Evolutionary conservation across 2,888 invertebrate species (phyloP), one percentile per base, ranked within the genome.

Genomic region (Liposcelis brunnea): DNA sequence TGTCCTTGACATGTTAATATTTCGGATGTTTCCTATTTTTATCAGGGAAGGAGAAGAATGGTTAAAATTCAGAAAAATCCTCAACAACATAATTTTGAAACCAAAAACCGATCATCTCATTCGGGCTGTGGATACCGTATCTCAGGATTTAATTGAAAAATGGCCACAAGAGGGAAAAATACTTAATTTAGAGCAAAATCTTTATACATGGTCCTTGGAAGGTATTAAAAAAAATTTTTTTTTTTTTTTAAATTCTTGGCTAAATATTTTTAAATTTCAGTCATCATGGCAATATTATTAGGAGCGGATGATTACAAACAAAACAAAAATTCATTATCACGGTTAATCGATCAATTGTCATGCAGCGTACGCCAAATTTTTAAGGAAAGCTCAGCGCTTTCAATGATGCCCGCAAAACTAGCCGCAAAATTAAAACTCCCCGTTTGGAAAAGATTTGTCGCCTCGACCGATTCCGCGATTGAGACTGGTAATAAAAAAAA

Each of bases 151-250:
- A 50, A 62, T 73, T 38, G 53, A 61, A 3, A 61, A 62, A 42
- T 79, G 76, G 75, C 65, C 58, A 51, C 49, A 43, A 6, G 49
- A 59, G 36, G 56, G 57, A 8, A 55, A 54, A 2, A 56, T 75
- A 36, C 63, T 68, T 0, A 61, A 79, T 55, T 62, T 86, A 46
- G 81, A 86, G 58, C 61, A 65, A 3, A 72, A 77, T 52, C 67
- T 89, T 31, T 89, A 89, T 59, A 72, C 70, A 53, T 77, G 84
- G 71, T 83, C 87, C 1, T 75, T 81, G 49, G 77, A 85, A 56
- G 78, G 84, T 83, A 65, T 57, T 66, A 61, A 35, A 43, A 47
- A 47, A 36, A 42, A 34, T 34, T 43, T 43, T 34, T 31, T 35
- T 43, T 31, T 44, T 31, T 18, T 11, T 40, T 35, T 32, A 33